Percentiles rank a stretch among this genome's conserved stretches.
phyloP scores from a whole-genome alignment of 2,888 invertebrate species.

The Lamellibrachia columna region DNA sequence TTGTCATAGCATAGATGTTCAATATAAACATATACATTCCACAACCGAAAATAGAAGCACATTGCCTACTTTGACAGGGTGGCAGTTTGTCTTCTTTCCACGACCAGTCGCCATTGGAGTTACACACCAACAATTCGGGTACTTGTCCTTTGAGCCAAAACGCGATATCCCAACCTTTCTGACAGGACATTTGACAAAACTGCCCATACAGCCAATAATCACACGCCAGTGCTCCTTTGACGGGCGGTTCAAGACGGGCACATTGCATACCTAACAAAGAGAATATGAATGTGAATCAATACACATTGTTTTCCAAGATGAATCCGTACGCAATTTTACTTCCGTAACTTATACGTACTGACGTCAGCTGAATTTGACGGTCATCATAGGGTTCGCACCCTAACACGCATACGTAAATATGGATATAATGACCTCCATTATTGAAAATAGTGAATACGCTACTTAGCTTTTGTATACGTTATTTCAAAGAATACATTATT shows the following conservation, averaged over 20 bases:
- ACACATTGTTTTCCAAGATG: background rate
- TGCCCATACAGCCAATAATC: constrained; percentile 1
- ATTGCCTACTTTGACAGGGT: background rate
- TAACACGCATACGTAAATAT: no score
- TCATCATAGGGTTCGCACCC: no score
- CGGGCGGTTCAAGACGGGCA: background rate
- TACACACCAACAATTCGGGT: background rate
- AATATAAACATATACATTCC: no score
- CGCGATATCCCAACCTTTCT: background rate
- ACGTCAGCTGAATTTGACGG: no score
- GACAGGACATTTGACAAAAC: background rate
- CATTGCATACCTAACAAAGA: background rate
- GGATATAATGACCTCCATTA: no score
- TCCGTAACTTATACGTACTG: no score
- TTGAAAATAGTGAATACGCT: no score
- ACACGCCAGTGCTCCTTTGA: background rate
- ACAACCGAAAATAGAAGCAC: background rate
- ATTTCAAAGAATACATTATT: no score
- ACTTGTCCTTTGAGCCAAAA: background rate
- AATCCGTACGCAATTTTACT: no score
- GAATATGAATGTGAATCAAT: background rate
- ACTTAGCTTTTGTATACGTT: no score
- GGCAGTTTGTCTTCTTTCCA: background rate
- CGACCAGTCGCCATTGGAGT: background rate
- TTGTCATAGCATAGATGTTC: no score